These are phyloP conservation scores for Umimayanthus chanpuru DNA, from an alignment of 92 coral and sea anemone genomes.

Conservation along the genomic window DNA sequence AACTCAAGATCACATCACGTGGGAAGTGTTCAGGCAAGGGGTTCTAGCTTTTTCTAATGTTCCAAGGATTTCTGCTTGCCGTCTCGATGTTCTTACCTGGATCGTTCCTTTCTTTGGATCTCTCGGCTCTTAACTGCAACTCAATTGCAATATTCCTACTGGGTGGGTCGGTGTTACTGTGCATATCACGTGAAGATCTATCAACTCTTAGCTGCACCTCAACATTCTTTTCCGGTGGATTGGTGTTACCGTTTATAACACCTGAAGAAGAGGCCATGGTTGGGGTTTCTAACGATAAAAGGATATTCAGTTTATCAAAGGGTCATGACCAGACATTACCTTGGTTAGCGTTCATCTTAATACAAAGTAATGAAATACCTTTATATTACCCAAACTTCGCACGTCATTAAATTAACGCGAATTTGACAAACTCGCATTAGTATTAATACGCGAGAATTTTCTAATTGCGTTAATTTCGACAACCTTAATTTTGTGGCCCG, in stretches of 20 bases:
- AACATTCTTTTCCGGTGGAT: not conserved
- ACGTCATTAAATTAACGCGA: no score
- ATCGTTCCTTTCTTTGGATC: not conserved
- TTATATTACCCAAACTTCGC: no score
- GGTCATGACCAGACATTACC: no score
- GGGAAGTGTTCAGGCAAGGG: not conserved
- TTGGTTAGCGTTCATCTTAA: no score
- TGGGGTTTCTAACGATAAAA: constrained; percentile 16
- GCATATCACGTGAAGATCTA: not conserved
- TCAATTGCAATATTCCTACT: not conserved
- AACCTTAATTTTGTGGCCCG: no score
- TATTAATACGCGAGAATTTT: no score
- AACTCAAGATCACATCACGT: not conserved
- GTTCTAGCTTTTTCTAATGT: not conserved
- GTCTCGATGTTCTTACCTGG: not conserved
- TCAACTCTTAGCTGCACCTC: not conserved
- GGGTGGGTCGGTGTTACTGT: not conserved
- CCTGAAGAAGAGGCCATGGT: not conserved
- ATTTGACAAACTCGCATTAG: no score
- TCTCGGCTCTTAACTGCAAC: not conserved
- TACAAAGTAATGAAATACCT: no score
- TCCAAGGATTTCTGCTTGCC: not conserved
- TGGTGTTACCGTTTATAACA: not conserved
- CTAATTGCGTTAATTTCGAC: no score
- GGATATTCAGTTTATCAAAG: not conserved